Conservation (phyloP, 2,113 vertebrate species). For the Gallinago media region DNA sequence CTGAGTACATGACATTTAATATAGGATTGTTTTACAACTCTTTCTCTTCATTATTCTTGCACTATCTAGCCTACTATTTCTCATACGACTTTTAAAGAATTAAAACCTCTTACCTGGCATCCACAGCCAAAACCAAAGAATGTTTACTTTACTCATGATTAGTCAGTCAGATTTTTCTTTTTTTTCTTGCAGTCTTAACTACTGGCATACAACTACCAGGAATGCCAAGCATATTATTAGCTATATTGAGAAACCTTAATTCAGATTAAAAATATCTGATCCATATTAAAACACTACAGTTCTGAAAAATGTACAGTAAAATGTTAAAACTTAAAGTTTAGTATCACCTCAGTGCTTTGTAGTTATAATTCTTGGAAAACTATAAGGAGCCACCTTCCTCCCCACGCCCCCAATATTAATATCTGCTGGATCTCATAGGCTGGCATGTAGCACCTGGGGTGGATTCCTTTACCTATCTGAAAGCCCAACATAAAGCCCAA, state of each 20-base stretch:
- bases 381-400: neutral
- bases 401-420: neutral
- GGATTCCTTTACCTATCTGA: neutral
- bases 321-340: neutral
- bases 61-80: conserved; percentile 4
- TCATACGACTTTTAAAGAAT: neutral
- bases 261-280: neutral
- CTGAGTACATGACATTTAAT: conserved; percentile 14
- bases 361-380: neutral
- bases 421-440: neutral
- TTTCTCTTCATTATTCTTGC: conserved; percentile 7
- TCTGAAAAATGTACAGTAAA: neutral
- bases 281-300: neutral
- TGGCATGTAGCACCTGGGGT: neutral
- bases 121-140: neutral
- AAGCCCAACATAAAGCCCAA: neutral
- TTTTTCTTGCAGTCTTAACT: neutral
- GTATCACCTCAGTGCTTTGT: neutral
- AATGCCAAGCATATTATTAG: neutral
- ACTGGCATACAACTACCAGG: neutral
- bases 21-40: neutral
- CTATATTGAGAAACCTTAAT: neutral
- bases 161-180: neutral
- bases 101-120: neutral
- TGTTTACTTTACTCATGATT: neutral